A percentile compares a stretch with the other conserved stretches of the same genome.
These are phyloP conservation scores for Ichneumoninae sp. DNA, from an alignment of 2,888 invertebrate genomes.

Conservation along the genomic window DNA sequence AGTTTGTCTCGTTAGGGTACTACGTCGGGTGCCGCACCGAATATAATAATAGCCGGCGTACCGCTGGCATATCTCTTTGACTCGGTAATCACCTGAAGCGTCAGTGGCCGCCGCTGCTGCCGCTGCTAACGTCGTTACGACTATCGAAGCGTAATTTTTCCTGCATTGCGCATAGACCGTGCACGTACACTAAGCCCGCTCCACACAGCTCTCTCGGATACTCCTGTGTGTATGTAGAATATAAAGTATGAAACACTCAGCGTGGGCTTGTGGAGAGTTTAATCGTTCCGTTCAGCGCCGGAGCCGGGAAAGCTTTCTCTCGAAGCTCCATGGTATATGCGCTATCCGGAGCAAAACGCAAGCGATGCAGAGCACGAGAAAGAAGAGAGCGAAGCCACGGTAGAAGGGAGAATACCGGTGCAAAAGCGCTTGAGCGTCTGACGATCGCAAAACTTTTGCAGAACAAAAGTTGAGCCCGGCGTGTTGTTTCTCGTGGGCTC, in stretches of 20 bases:
- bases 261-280: slow-evolving; percentile 20
- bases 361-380: slow-evolving; percentile 25
- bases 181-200: neutral
- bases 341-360: slow-evolving; percentile 32
- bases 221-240: slow-evolving; percentile 1
- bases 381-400: neutral
- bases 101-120: neutral
- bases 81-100: slow-evolving; percentile 61
- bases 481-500: slow-evolving; percentile 58
- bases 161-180: slow-evolving; percentile 3
- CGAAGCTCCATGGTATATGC: neutral
- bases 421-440: slow-evolving; percentile 50
- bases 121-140: slow-evolving; percentile 33
- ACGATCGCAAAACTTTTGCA: slow-evolving; percentile 59
- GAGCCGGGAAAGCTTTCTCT: slow-evolving; percentile 41
- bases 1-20: slow-evolving; percentile 73
- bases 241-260: slow-evolving; percentile 14
- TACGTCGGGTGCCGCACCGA: neutral
- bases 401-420: slow-evolving; percentile 5
- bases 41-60: slow-evolving; percentile 36
- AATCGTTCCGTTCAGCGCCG: slow-evolving; percentile 35
- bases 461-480: slow-evolving; percentile 57
- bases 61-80: slow-evolving; percentile 66
- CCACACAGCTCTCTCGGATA: neutral
- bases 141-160: slow-evolving; percentile 35